These are phyloP conservation scores for Meiosimyza platycephala DNA, from an alignment of 2,888 invertebrate genomes.

Conservation along the genomic window DNA sequence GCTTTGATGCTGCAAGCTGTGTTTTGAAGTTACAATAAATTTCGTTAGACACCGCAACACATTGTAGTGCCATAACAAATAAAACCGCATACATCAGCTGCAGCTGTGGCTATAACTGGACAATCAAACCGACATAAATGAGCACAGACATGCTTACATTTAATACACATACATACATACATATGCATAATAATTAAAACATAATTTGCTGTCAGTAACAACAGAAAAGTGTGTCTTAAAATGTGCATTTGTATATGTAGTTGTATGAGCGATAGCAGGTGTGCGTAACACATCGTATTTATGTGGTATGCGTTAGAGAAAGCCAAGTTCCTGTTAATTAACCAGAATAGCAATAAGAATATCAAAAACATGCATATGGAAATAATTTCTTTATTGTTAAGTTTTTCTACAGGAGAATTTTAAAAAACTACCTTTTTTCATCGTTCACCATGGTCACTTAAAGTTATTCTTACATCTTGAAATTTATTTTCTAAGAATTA, in stretches of 20 bases:
- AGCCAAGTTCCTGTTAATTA: too few relatives aligned
- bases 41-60: conserved; percentile 18
- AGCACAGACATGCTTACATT: not conserved
- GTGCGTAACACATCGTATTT: not conserved
- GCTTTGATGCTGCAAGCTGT: too few relatives aligned
- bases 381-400: too few relatives aligned
- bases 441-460: too few relatives aligned
- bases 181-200: not conserved
- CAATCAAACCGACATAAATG: not conserved
- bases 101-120: not conserved
- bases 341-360: too few relatives aligned
- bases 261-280: conserved; percentile 1
- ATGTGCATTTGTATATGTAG: conserved; percentile 14
- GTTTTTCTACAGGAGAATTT: too few relatives aligned
- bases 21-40: not conserved
- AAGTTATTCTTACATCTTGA: too few relatives aligned
- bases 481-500: too few relatives aligned
- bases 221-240: too few relatives aligned
- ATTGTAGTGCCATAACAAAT: conserved; percentile 10
- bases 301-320: too few relatives aligned
- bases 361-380: too few relatives aligned
- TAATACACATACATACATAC: not conserved
- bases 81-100: conserved; percentile 19
- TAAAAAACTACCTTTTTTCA: too few relatives aligned
- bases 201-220: not conserved